A percentile compares a stretch with the other conserved stretches of the same genome.
Conservation (phyloP, 2,797 vertebrate genomes). For the Pangasius sanitwongsei region DNA sequence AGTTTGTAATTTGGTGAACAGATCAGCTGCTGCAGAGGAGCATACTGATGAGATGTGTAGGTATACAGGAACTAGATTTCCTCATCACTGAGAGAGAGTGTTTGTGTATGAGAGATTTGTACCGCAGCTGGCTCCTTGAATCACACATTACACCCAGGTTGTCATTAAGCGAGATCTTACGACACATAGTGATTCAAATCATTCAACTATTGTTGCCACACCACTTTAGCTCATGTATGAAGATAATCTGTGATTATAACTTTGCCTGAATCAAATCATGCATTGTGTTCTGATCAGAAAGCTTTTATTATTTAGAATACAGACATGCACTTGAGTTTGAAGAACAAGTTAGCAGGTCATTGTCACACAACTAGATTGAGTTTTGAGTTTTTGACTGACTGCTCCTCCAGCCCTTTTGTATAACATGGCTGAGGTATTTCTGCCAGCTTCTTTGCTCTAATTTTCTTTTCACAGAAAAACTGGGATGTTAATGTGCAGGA, state of each 20-base stretch:
- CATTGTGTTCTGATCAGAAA: background rate
- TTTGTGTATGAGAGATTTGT: background rate
- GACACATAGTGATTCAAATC: background rate
- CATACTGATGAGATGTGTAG: conserved; percentile 23
- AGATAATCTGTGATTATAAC: background rate
- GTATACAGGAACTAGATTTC: conserved; percentile 11
- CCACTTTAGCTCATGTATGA: background rate
- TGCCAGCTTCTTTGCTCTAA: background rate
- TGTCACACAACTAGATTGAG: background rate
- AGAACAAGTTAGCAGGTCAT: background rate
- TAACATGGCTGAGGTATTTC: background rate
- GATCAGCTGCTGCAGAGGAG: background rate
- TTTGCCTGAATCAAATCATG: background rate
- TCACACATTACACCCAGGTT: background rate
- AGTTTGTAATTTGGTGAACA: conserved; percentile 1
- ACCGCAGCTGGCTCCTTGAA: background rate
- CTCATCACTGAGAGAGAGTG: background rate
- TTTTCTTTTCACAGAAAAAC: background rate
- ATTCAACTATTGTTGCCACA: background rate
- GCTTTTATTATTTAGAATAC: background rate
- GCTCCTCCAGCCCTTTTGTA: background rate
- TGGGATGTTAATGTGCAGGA: background rate
- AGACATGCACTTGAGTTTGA: background rate
- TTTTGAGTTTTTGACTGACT: background rate
- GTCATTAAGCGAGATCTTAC: background rate